phyloP scores from a whole-genome alignment of 1,140 invertebrate genomes.

The Lithobius niger region DNA sequence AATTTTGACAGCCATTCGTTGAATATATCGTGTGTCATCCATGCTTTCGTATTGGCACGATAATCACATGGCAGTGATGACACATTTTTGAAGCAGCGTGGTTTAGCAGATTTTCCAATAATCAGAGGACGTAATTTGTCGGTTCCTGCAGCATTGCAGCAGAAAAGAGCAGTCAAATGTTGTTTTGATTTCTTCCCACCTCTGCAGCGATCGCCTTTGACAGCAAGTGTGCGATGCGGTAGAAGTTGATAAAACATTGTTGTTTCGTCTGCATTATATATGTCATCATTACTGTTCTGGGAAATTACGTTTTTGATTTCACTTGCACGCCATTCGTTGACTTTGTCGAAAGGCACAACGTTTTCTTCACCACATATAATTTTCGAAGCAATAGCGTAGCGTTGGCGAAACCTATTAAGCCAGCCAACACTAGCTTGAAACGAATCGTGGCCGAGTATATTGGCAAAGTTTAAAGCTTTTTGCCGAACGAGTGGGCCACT shows the following conservation, averaged over 20 bases:
- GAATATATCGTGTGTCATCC: slow-evolving; percentile 20
- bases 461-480: no score
- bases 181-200: slow-evolving; percentile 21
- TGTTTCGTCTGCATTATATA: slow-evolving; percentile 20
- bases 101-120: slow-evolving; percentile 17
- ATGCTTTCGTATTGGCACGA: slow-evolving; percentile 17
- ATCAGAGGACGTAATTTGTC: slow-evolving; percentile 18
- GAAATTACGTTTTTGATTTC: slow-evolving; percentile 12
- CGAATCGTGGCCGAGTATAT: no score
- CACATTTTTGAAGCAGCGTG: slow-evolving; percentile 19
- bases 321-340: no score
- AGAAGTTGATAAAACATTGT: slow-evolving; percentile 17
- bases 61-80: slow-evolving; percentile 15
- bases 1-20: slow-evolving; percentile 16
- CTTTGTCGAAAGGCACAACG: no score
- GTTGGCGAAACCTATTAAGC: no score
- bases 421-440: no score
- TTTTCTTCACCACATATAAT: no score
- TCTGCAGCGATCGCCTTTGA: slow-evolving; percentile 15
- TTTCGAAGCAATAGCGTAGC: no score
- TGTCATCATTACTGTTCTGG: no score
- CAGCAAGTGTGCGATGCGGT: slow-evolving; percentile 17
- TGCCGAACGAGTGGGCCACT: no score
- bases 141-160: slow-evolving; percentile 13
- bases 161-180: slow-evolving; percentile 14